Base-by-base conservation (phyloP, 2,113 vertebrate species). In the Grammomys surdaster region DNA sequence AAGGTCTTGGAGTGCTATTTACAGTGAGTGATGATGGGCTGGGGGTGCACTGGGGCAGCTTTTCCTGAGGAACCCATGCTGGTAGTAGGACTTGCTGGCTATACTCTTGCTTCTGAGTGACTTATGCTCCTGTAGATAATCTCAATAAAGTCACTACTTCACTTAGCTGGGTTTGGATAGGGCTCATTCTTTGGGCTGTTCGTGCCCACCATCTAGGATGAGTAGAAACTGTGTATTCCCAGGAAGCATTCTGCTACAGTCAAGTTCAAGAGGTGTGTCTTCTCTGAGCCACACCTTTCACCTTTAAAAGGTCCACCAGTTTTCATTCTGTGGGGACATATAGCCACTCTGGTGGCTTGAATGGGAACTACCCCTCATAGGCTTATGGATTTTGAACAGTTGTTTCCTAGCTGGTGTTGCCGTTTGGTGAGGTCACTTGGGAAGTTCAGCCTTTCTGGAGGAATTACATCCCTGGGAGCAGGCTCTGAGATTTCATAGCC, bases 231-330 rank as follows among this genome's bases (percentile, higher is more conserved):
- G 22, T 22, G 22, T 10, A 40, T 63, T 7, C 24, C 56, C 13
- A 43, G 81, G n/a, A 84, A 31, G 10, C 22, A 12, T 58, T 40
- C 5, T 26, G 36, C 80, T 58, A 40, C 5, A 60, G 36, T 84
- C 20, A 84, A 60, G 12, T 40, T 20, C 36, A 40, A 84, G 56
- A 60, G 20, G 56, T 12, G 3, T 40, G 20, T 84, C 14, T 63
- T 84, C 24, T 77, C 40, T 48, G 40, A 48, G 75, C 8, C 22
- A 48, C 43, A 12, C 22, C 9, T 22, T 48, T 72, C 3, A 40
- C 31, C 16, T 48, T 31, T 7, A 14, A 24, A 11, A 24, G 4
- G 4, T 3, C 1, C 1, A 1, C 60, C 26, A 3, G n/a, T 16
- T 33, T 5, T n/a, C 36, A 28, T 20, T 9, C 14, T 46, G 0